phyloP scores from a whole-genome alignment of 2,113 vertebrate genomes.

The Lasiurus cinereus region DNA sequence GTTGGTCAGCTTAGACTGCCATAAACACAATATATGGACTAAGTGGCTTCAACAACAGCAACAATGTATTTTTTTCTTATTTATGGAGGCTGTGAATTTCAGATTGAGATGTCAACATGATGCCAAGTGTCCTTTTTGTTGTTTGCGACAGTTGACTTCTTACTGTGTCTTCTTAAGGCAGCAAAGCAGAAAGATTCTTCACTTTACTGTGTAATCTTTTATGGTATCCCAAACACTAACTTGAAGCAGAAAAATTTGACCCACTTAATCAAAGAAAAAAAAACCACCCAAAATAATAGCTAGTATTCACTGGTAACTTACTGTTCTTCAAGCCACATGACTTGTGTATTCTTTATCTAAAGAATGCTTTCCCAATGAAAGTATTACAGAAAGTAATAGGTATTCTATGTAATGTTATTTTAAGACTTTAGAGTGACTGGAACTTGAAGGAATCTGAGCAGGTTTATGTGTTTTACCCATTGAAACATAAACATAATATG shows the following conservation, averaged over 20 bases:
- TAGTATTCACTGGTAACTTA: not conserved
- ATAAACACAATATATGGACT: not conserved
- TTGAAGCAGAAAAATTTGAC: not conserved
- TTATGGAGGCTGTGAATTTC: not conserved
- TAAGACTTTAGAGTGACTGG: not conserved
- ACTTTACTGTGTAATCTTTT: not conserved
- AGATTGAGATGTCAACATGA: not conserved
- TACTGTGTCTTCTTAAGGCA: not conserved
- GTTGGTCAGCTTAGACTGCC: not conserved
- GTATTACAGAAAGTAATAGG: not conserved
- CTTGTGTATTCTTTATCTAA: not conserved
- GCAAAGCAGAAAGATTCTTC: not conserved
- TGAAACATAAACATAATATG: not conserved
- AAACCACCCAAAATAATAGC: not conserved
- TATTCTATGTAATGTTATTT: not conserved
- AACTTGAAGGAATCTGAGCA: not conserved
- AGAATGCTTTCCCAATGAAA: not conserved
- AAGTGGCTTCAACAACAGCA: not conserved
- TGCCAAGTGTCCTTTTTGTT: not conserved
- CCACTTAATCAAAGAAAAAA: not conserved
- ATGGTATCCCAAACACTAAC: not conserved
- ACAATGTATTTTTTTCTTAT: not conserved
- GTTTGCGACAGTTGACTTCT: not conserved
- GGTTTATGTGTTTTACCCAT: not conserved
- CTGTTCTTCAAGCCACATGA: not conserved